Percentiles rank a stretch among this genome's conserved stretches.
These are phyloP conservation scores for Hybognathus amarus DNA, from an alignment of 2,797 vertebrate species.

Conservation along the genomic window DNA sequence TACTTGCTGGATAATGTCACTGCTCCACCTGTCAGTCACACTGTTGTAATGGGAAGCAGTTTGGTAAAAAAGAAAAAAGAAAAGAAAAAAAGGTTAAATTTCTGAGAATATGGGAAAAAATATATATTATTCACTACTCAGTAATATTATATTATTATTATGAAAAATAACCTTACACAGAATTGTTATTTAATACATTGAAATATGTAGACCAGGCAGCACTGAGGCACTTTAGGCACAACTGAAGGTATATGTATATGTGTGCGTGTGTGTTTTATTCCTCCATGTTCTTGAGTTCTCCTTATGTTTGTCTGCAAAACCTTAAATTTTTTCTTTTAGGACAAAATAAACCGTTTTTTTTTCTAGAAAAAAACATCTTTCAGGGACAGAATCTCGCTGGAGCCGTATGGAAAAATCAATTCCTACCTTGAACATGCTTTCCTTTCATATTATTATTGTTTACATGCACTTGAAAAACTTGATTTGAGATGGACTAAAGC, in stretches of 20 bases:
- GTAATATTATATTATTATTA: too few species aligned
- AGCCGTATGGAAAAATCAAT: neutral
- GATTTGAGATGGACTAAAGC: neutral
- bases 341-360: too few species aligned
- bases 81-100: neutral
- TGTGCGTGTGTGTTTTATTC: neutral
- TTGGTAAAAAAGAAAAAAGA: neutral
- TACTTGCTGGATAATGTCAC: neutral
- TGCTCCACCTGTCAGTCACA: constrained; percentile 8
- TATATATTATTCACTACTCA: too few species aligned
- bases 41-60: neutral
- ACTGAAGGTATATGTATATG: neutral
- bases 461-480: neutral
- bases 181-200: neutral
- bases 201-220: neutral
- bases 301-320: neutral
- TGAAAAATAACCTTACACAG: neutral
- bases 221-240: neutral
- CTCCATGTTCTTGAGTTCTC: neutral
- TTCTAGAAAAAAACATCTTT: too few species aligned
- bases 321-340: too few species aligned
- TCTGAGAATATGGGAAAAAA: neutral
- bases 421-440: neutral
- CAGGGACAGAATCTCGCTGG: neutral
- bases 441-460: neutral